These are phyloP conservation scores for Myopa tessellatipennis DNA, from an alignment of 2,888 invertebrate genomes.

Conservation along the genomic window DNA sequence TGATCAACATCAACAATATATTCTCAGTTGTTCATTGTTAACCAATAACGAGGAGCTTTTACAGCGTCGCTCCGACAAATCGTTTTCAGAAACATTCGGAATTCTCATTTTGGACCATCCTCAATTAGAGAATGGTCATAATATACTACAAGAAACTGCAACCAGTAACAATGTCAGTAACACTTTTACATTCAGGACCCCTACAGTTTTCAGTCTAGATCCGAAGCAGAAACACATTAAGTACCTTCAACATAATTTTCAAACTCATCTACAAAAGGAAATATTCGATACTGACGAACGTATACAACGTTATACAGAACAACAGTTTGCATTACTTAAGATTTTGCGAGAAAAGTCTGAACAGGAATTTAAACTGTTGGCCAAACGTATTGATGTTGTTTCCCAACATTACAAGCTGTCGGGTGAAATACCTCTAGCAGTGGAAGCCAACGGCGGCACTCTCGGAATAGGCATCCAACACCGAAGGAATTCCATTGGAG, in stretches of 20 bases:
- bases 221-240: conserved; percentile 55
- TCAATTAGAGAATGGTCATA: conserved; percentile 43
- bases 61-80: conserved; percentile 73
- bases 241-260: conserved; percentile 72
- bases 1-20: conserved; percentile 51
- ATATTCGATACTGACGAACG: conserved; percentile 79
- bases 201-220: conserved; percentile 44
- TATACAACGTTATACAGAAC: conserved; percentile 79
- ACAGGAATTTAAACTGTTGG: conserved; percentile 77
- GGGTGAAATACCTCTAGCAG: conserved; percentile 52
- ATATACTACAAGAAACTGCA: conserved; percentile 16
- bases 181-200: conserved; percentile 36
- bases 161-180: conserved; percentile 39
- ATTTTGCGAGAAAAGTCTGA: conserved; percentile 79
- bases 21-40: conserved; percentile 60
- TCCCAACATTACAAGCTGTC: conserved; percentile 58
- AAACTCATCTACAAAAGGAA: conserved; percentile 77
- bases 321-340: conserved; percentile 81
- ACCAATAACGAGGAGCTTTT: conserved; percentile 73
- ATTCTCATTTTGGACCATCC: conserved; percentile 71
- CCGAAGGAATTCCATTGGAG: conserved; percentile 59
- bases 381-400: conserved; percentile 68
- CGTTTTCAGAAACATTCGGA: conserved; percentile 79
- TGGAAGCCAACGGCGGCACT: conserved; percentile 56
- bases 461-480: conserved; percentile 43